Evolutionary conservation across 2,797 vertebrate genomes (phyloP).

Genomic region (Sebastes elongatus): DNA sequence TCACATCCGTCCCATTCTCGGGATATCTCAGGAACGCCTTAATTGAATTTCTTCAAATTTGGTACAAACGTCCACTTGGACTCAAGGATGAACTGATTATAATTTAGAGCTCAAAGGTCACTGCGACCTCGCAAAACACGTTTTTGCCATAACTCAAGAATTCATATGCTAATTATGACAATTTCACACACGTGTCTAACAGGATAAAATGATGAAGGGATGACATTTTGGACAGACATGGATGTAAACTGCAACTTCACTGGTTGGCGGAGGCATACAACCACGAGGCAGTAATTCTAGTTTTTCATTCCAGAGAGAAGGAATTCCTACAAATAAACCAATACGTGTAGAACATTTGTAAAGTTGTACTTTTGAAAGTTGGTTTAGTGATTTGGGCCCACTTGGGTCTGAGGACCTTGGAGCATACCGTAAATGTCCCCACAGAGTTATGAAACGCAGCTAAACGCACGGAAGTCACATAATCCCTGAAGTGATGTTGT

Average conservation of each 20-base stretch:
- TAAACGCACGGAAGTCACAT: conserved; percentile 18
- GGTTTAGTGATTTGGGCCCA: not conserved
- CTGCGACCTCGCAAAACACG: too few relatives aligned
- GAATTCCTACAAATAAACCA: not conserved
- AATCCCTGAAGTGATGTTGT: conserved; percentile 39
- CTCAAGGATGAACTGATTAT: not conserved
- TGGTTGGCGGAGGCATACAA: not conserved
- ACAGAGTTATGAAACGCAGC: conserved; percentile 32
- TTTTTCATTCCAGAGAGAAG: not conserved
- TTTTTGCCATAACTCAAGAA: too few relatives aligned
- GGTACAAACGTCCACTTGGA: not conserved
- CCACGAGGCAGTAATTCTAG: not conserved
- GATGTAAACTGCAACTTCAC: not conserved
- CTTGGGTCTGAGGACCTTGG: conserved; percentile 5
- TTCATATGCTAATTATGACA: too few relatives aligned
- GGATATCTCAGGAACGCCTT: too few relatives aligned
- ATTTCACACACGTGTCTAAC: too few relatives aligned
- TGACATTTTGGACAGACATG: not conserved
- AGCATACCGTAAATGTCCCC: not conserved
- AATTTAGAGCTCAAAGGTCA: not conserved
- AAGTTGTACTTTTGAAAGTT: not conserved
- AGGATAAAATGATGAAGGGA: too few relatives aligned
- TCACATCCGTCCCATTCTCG: too few relatives aligned
- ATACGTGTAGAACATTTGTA: not conserved
- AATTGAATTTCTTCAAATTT: too few relatives aligned